A percentile compares a stretch with the other conserved stretches of the same genome.
Evolutionary conservation across 2,888 invertebrate species (phyloP).

Genomic region (Drosophila ochracea): DNA sequence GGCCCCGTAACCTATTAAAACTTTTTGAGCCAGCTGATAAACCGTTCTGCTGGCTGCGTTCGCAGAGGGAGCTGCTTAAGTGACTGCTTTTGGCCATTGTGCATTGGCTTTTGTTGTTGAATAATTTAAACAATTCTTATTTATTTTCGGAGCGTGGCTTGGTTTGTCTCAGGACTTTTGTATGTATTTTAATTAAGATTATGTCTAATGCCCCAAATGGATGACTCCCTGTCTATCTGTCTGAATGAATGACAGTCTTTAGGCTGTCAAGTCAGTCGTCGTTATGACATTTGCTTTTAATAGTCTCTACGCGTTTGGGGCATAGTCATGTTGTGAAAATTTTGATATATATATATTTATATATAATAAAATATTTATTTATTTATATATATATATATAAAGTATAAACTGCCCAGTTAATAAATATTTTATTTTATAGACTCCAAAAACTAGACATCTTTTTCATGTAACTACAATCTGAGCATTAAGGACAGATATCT

Average conservation of each 20-base stretch:
- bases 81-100: slow-evolving; percentile 20
- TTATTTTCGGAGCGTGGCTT: slow-evolving; percentile 39
- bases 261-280: slow-evolving; percentile 18
- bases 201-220: slow-evolving; percentile 45
- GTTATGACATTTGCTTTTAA: slow-evolving; percentile 17
- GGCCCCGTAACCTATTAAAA: slow-evolving; percentile 72
- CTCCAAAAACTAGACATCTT: background rate
- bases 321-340: background rate
- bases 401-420: background rate
- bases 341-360: background rate
- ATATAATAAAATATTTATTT: background rate
- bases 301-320: background rate
- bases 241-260: slow-evolving; percentile 12
- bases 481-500: background rate
- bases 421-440: background rate
- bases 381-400: background rate
- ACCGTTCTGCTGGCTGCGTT: slow-evolving; percentile 17
- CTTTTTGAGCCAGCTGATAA: slow-evolving; percentile 53
- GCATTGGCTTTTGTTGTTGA: slow-evolving; percentile 20
- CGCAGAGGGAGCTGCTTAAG: slow-evolving; percentile 1
- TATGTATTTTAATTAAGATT: slow-evolving; percentile 62
- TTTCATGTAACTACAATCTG: background rate
- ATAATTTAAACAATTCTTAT: slow-evolving; percentile 55
- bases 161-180: slow-evolving; percentile 34
- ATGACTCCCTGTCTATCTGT: slow-evolving; percentile 7